Evolutionary conservation across 2,113 vertebrate genomes (phyloP).

Genomic region (Zosterops pallidus): DNA sequence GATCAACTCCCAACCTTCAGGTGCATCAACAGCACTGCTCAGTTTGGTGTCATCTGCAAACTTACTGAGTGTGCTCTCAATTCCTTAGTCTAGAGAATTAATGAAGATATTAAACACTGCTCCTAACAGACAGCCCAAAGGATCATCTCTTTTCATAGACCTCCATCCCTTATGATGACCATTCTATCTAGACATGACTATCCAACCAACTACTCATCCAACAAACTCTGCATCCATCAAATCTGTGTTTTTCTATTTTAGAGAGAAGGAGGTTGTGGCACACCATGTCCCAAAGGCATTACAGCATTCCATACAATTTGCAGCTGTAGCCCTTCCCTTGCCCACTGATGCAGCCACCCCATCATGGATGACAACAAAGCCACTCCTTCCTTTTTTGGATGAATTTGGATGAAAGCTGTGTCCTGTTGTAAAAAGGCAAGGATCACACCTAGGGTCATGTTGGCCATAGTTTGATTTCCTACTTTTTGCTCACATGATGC

Average conservation of each 20-base stretch:
- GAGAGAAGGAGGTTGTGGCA: too few species aligned
- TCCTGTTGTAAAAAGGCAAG: not conserved
- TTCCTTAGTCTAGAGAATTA: not conserved
- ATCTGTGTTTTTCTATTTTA: too few species aligned
- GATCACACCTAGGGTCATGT: not conserved
- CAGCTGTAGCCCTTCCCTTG: not conserved
- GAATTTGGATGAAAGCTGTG: not conserved
- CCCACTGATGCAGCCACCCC: fast-evolving
- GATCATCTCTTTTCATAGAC: too few species aligned
- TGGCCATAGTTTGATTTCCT: not conserved
- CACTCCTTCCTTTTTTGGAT: not conserved
- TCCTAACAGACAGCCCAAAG: too few species aligned
- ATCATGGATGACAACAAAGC: fast-evolving
- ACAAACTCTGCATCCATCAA: too few species aligned
- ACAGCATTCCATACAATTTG: fast-evolving
- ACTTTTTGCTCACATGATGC: not conserved
- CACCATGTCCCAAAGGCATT: fast-evolving
- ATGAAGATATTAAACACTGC: not conserved
- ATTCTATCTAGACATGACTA: not conserved
- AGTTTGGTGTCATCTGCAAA: not conserved
- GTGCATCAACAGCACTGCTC: fast-evolving
- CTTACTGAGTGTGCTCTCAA: fast-evolving
- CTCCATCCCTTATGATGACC: not conserved
- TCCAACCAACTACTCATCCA: not conserved
- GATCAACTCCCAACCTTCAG: fast-evolving